Evolutionary conservation across 2,113 vertebrate species (phyloP).

Genomic region (Anhinga anhinga): DNA sequence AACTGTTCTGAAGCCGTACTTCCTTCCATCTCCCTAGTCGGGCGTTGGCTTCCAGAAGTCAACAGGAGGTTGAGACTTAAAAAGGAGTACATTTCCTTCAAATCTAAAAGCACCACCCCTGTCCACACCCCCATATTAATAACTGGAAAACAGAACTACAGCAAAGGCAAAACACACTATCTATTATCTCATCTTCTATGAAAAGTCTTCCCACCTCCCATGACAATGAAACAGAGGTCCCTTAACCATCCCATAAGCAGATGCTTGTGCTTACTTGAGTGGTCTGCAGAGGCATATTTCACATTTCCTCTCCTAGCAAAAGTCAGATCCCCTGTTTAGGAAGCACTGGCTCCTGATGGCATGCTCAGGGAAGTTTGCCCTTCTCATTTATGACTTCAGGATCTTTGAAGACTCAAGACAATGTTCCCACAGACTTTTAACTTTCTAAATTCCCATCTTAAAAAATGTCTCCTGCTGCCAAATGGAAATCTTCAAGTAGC

Average conservation of each 20-base stretch:
- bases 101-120: not conserved
- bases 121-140: not conserved
- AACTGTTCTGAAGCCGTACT: slow-evolving; percentile 28
- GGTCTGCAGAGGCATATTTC: not conserved
- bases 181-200: not conserved
- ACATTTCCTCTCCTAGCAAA: not conserved
- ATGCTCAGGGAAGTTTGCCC: not conserved
- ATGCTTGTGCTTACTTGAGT: not conserved
- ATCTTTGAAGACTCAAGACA: not conserved
- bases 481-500: not conserved
- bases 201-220: not conserved
- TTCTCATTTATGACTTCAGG: not conserved
- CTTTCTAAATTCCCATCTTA: not conserved
- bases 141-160: not conserved
- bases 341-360: rapidly evolving
- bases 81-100: not conserved
- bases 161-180: not conserved
- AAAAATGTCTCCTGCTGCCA: not conserved
- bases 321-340: not conserved
- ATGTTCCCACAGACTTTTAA: not conserved
- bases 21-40: not conserved
- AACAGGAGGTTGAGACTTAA: not conserved
- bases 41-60: not conserved
- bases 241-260: not conserved
- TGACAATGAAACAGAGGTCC: not conserved